These are phyloP conservation scores for Nasonovia ribisnigri DNA, from an alignment of 2,888 invertebrate species.

Conservation along the genomic window DNA sequence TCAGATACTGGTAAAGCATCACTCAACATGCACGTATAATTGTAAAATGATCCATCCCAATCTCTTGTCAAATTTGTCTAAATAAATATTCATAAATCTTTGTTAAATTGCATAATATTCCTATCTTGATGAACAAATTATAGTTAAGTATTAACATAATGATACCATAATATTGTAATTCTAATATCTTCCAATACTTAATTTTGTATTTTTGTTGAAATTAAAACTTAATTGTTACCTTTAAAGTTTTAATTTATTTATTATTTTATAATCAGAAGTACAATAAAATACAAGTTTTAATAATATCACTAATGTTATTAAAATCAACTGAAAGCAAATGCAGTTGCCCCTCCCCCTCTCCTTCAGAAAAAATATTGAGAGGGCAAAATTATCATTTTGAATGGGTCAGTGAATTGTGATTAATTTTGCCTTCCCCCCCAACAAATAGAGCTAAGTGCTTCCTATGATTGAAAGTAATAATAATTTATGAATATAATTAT, in stretches of 20 bases:
- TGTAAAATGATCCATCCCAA: conserved; percentile 74
- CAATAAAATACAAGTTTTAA: background rate
- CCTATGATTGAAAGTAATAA: background rate
- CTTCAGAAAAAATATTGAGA: no score
- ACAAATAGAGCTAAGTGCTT: no score
- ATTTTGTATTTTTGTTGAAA: background rate
- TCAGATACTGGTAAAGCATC: conserved; percentile 69
- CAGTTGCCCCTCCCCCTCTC: no score
- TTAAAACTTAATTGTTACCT: background rate
- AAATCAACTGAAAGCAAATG: background rate
- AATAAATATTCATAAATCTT: conserved; percentile 29
- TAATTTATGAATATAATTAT: background rate
- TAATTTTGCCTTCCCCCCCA: no score
- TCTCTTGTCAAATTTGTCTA: conserved; percentile 76
- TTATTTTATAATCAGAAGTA: no score
- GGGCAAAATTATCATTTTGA: no score
- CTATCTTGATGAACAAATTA: background rate
- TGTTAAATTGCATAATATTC: background rate
- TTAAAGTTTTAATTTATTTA: background rate
- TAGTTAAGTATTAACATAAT: background rate
- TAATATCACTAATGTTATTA: background rate
- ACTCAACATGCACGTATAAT: conserved; percentile 76
- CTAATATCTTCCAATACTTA: background rate
- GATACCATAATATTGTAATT: background rate
- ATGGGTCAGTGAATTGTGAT: no score